These are phyloP conservation scores for Philaethria dido DNA, from an alignment of 2,888 invertebrate genomes.

Conservation along the genomic window DNA sequence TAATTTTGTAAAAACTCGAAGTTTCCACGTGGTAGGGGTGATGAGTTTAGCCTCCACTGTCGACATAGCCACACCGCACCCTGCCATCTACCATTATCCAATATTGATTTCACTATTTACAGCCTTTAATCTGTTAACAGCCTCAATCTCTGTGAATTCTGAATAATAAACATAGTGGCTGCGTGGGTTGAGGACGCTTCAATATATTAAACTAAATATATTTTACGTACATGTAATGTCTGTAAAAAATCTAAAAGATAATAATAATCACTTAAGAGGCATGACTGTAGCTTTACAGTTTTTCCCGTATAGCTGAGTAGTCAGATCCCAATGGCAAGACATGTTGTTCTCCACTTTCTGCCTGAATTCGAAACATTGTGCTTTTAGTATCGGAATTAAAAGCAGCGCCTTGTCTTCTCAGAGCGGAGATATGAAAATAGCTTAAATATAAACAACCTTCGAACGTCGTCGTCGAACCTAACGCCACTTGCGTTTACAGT, in stretches of 20 bases:
- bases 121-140: constrained; percentile 72
- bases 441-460: no score
- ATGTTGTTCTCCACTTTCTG: no score
- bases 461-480: no score
- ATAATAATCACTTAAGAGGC: neutral
- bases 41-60: constrained; percentile 55
- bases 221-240: neutral
- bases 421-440: no score
- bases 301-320: no score
- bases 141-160: constrained; percentile 54
- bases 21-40: constrained; percentile 58
- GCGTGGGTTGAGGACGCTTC: neutral
- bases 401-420: no score
- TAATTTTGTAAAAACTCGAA: constrained; percentile 38
- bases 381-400: no score
- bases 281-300: no score
- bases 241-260: neutral
- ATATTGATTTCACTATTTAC: constrained; percentile 82
- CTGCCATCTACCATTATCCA: constrained; percentile 71
- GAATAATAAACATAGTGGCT: constrained; percentile 49
- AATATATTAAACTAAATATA: neutral
- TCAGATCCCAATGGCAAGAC: no score
- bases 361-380: no score
- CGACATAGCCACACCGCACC: constrained; percentile 57
- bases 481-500: no score